Evolutionary conservation across 2,888 invertebrate species (phyloP).

Genomic region (Erebia ligea): DNA sequence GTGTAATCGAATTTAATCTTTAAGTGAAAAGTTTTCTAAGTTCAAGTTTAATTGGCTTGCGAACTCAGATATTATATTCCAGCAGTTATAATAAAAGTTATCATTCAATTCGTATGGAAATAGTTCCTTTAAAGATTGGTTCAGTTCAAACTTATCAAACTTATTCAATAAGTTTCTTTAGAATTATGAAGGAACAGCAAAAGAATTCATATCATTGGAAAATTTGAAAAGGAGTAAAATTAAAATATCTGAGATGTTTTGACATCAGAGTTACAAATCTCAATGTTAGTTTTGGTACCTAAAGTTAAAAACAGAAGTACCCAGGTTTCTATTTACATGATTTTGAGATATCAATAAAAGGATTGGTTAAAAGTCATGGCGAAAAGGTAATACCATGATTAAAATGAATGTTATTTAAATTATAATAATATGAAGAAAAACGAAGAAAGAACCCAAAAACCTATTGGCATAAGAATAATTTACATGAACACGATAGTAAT

Average conservation of each 20-base stretch:
- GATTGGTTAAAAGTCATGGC: no score
- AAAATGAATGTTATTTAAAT: no score
- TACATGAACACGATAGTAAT: no score
- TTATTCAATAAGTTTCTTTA: conserved; percentile 25
- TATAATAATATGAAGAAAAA: no score
- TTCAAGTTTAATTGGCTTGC: conserved; percentile 4
- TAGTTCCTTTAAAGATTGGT: conserved; percentile 7
- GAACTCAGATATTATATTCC: neutral
- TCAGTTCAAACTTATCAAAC: conserved; percentile 15
- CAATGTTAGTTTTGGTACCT: no score
- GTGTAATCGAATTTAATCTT: neutral
- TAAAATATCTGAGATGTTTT: conserved; percentile 8
- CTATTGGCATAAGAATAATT: no score
- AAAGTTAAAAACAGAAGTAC: no score
- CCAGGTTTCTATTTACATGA: no score
- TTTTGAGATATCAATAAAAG: no score
- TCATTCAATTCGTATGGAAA: conserved; percentile 13
- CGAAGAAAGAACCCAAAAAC: no score
- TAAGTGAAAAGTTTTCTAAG: conserved; percentile 1
- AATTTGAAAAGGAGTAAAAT: neutral
- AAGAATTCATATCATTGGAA: conserved; percentile 4
- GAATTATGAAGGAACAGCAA: conserved; percentile 23
- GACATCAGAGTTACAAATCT: neutral
- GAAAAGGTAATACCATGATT: no score
- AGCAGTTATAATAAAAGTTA: conserved; percentile 17